These are phyloP conservation scores for Bombus huntii DNA, from an alignment of 1,140 invertebrate genomes.

Conservation along the genomic window DNA sequence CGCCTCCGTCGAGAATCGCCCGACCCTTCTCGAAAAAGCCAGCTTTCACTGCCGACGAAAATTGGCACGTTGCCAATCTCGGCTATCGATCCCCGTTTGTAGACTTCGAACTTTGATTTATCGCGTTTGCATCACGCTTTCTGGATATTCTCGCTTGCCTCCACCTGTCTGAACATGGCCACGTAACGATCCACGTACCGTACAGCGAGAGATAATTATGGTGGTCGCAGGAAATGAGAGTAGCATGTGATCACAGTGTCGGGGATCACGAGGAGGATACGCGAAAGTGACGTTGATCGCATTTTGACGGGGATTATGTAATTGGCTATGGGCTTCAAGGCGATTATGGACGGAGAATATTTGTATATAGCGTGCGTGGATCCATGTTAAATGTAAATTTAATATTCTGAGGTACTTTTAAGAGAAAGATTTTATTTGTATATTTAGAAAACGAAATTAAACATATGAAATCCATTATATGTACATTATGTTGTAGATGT, in stretches of 20 bases:
- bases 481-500: too few species aligned
- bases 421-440: not conserved
- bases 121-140: slow-evolving; percentile 65
- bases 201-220: slow-evolving; percentile 22
- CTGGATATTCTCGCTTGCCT: slow-evolving; percentile 34
- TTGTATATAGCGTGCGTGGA: too few species aligned
- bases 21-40: slow-evolving; percentile 68
- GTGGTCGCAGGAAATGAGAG: not conserved
- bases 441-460: not conserved
- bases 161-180: slow-evolving; percentile 37
- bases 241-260: not conserved
- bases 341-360: not conserved
- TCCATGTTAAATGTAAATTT: too few species aligned
- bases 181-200: slow-evolving; percentile 17
- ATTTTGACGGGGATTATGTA: slow-evolving; percentile 2
- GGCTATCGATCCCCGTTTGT: slow-evolving; percentile 71
- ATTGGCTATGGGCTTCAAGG: not conserved
- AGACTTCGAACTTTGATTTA: slow-evolving; percentile 68
- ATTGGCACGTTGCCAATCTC: slow-evolving; percentile 74
- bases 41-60: slow-evolving; percentile 77
- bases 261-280: not conserved
- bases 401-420: not conserved
- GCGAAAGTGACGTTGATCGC: not conserved
- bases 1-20: slow-evolving; percentile 60
- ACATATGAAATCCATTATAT: not conserved